Base-by-base conservation (phyloP, 2,888 invertebrate genomes). In the Pammene fasciana region DNA sequence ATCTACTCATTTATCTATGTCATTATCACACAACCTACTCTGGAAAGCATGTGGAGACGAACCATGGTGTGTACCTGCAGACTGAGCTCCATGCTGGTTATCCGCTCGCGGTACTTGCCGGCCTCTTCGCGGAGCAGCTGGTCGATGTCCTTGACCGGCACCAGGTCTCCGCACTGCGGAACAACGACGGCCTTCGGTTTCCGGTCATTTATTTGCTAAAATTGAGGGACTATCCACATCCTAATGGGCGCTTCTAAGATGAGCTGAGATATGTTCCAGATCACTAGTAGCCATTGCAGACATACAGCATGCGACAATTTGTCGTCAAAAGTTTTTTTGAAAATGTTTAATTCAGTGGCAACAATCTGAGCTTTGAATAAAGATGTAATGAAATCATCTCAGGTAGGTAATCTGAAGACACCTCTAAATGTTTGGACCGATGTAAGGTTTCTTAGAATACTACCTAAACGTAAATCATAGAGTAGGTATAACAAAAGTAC, bases 121-220 rank as follows among this genome's bases (percentile, higher is more conserved):
- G 81, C 75, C 73, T 86, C 86, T 46, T 81, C 80, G 5, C 74
- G 78, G 70, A 81, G 70, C 71, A 78, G 62, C 62, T 73, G 76
- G 34, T 79, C 79, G 71, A 76, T 76, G 72, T 89, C 90, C 75
- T 86, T 82, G 72, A 86, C 88, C 1, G 87, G 89, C 79, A 85
- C 87, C 78, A 84, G 78, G 66, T 88, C 89, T 43, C 85, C 86
- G 73, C 86, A 84, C 89, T 90, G 75, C 70, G 72, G 72, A 65
- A 70, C 48, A 66, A 70, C 16, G 16, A 41, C 62, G 59, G 57
- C 54, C 67, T 59, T 65, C 64, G 41, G 43, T 50, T 14, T 54
- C 41, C 13, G 16, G 36, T 62, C 50, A 38, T 18, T 52, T 34
- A 52, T 11, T 11, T 34, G 10, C 7, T 6, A n/a, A n/a, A 7